Percentiles rank a stretch among this genome's conserved stretches.
phyloP scores from a whole-genome alignment of 2,113 vertebrate genomes.

The Brachirus orientalis region DNA sequence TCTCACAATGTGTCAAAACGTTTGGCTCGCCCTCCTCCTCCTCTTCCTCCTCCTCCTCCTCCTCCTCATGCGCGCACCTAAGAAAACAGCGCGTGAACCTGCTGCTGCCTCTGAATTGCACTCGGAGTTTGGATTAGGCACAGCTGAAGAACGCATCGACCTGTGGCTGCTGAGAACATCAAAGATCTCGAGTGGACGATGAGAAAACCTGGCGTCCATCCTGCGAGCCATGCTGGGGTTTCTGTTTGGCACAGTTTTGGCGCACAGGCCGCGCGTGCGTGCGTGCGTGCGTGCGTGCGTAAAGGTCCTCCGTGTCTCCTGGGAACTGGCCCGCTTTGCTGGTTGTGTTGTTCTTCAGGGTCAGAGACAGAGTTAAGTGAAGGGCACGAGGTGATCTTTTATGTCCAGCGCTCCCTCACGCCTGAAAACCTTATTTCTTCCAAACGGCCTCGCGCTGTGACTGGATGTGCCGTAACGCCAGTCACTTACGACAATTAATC shows the following conservation, averaged over 20 bases:
- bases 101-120: conserved; percentile 79
- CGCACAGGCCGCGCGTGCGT: conserved; percentile 24
- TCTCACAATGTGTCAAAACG: conserved; percentile 86
- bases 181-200: conserved; percentile 80
- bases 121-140: conserved; percentile 79
- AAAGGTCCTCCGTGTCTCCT: conserved; percentile 42
- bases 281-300: conserved; percentile 28
- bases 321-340: conserved; percentile 60
- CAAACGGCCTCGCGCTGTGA: conserved; percentile 49
- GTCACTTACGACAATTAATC: too few species aligned
- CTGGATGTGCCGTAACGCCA: conserved; percentile 18
- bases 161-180: conserved; percentile 85
- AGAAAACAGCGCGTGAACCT: conserved; percentile 87
- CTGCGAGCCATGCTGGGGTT: neutral
- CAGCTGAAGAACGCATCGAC: conserved; percentile 96
- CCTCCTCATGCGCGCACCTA: conserved; percentile 83
- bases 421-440: conserved; percentile 74
- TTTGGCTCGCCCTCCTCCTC: conserved; percentile 73
- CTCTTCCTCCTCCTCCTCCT: neutral
- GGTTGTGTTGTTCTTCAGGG: conserved; percentile 76
- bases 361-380: conserved; percentile 82
- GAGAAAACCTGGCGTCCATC: conserved; percentile 80
- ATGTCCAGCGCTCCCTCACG: conserved; percentile 66
- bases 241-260: neutral
- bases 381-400: conserved; percentile 74